Percentiles rank a stretch among this genome's conserved stretches.
Evolutionary conservation across 2,888 invertebrate genomes (phyloP).

Genomic region (Platycheirus albimanus): DNA sequence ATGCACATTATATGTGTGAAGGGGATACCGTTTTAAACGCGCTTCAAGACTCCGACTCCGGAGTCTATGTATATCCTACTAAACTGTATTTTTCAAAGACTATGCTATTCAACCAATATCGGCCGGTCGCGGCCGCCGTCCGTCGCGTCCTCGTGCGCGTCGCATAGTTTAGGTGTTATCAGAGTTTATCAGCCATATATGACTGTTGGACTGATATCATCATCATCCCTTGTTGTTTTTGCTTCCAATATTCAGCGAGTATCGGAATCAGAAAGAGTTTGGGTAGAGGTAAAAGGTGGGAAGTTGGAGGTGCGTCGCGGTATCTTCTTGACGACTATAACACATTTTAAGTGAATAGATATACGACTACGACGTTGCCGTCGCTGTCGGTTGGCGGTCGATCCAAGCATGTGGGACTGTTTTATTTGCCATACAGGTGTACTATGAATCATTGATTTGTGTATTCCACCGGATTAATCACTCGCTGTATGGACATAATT

Average conservation of each 20-base stretch:
- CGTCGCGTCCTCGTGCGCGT: neutral
- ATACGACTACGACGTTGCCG: neutral
- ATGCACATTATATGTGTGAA: neutral
- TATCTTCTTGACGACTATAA: slow-evolving; percentile 26
- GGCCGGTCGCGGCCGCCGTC: too few relatives aligned
- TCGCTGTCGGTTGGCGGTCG: too few relatives aligned
- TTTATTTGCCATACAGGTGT: slow-evolving; percentile 56
- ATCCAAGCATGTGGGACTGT: slow-evolving; percentile 37
- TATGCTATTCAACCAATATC: too few relatives aligned
- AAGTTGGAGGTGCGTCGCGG: slow-evolving; percentile 51
- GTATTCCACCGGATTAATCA: slow-evolving; percentile 52
- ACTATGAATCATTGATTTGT: slow-evolving; percentile 69
- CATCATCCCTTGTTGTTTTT: slow-evolving; percentile 53
- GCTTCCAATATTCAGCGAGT: slow-evolving; percentile 30
- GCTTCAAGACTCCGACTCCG: slow-evolving; percentile 34
- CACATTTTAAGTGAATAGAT: slow-evolving; percentile 22
- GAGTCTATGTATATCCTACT: slow-evolving; percentile 35
- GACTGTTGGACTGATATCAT: slow-evolving; percentile 49
- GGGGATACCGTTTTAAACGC: neutral
- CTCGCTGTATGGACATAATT: slow-evolving; percentile 15
- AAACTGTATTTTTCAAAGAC: too few relatives aligned
- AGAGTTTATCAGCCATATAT: slow-evolving; percentile 60
- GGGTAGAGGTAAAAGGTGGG: neutral
- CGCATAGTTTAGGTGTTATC: slow-evolving; percentile 42
- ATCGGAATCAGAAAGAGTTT: slow-evolving; percentile 21